Conservation (phyloP, 1,140 invertebrate genomes). For the Panulirus ornatus region DNA sequence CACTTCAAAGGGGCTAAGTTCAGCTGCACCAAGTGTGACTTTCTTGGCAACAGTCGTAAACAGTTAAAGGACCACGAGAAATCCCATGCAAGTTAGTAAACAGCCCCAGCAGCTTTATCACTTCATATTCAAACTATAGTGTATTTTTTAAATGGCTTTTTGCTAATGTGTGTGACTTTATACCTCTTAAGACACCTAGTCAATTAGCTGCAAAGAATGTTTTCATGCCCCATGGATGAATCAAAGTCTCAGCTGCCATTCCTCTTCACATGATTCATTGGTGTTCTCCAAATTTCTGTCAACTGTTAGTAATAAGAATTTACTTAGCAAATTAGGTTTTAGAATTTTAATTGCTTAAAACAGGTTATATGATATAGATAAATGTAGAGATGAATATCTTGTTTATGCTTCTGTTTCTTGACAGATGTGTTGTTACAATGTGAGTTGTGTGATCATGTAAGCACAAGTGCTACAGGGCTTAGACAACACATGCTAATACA, state of each 20-base stretch:
- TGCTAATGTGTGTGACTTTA: too few species aligned
- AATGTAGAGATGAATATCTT: background rate
- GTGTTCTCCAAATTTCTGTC: too few species aligned
- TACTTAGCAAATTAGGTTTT: too few species aligned
- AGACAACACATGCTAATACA: conserved; percentile 67
- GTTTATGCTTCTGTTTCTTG: background rate
- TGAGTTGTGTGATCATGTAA: conserved; percentile 61
- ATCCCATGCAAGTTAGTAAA: conserved; percentile 60
- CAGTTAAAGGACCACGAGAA: conserved; percentile 66
- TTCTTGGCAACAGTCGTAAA: conserved; percentile 59
- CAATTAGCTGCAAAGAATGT: too few species aligned
- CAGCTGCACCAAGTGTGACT: conserved; percentile 66
- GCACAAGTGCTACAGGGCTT: conserved; percentile 56
- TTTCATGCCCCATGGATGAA: too few species aligned
- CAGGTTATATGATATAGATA: background rate
- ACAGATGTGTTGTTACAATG: conserved; percentile 61
- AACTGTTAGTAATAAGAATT: too few species aligned
- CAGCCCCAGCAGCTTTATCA: background rate
- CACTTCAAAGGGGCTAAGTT: conserved; percentile 62
- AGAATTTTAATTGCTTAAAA: too few species aligned
- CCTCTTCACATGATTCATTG: too few species aligned
- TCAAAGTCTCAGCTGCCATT: too few species aligned
- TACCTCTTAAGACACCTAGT: too few species aligned
- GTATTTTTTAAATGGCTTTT: too few species aligned
- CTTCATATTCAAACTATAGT: background rate